Conservation (phyloP, 35 echinoderm and acorn worm genomes). For the Ophiothrix spiculata region DNA sequence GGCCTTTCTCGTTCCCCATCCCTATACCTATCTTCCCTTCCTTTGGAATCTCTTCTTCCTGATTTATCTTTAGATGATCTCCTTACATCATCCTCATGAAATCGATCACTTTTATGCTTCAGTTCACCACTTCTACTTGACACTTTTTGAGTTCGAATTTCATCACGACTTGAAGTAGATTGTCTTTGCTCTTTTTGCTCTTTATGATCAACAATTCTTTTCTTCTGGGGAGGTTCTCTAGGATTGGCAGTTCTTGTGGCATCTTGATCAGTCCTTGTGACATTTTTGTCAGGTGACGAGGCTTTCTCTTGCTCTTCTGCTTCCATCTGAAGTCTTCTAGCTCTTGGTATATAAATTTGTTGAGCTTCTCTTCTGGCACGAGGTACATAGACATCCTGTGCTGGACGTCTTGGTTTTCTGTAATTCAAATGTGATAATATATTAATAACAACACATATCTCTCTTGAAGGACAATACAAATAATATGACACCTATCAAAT, state of each 20-base stretch:
- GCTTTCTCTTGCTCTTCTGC: neutral
- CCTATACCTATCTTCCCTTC: neutral
- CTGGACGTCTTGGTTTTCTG: constrained; percentile 24
- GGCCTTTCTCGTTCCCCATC: neutral
- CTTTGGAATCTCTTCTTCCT: neutral
- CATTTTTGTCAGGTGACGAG: neutral
- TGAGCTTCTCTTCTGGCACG: constrained; percentile 8
- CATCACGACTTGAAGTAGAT: neutral
- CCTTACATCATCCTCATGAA: neutral
- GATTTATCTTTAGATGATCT: neutral
- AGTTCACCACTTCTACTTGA: neutral
- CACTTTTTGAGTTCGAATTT: neutral
- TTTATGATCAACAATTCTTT: neutral
- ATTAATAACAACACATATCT: no score
- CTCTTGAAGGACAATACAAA: no score
- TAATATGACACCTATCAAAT: no score
- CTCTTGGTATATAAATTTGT: neutral
- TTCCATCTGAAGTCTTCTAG: neutral
- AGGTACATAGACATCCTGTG: constrained; percentile 40
- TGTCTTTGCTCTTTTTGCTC: neutral
- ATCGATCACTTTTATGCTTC: neutral
- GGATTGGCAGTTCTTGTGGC: neutral
- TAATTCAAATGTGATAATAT: no score
- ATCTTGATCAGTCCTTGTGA: neutral
- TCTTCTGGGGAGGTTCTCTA: neutral